phyloP scores from a whole-genome alignment of 2,797 vertebrate species.

The Coregonus ussuriensis region DNA sequence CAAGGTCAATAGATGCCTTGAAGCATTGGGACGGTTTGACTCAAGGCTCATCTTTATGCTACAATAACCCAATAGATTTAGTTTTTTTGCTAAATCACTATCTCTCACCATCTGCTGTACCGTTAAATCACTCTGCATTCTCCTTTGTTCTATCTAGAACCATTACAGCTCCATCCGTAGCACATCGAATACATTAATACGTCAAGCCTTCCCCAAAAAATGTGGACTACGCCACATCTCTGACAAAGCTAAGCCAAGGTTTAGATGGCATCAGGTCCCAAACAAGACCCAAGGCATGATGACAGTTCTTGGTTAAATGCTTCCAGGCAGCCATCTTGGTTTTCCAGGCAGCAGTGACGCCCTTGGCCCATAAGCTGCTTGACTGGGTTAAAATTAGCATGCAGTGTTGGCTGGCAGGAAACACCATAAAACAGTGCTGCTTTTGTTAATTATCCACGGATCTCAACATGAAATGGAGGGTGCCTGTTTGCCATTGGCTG shows the following conservation, averaged over 20 bases:
- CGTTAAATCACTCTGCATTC: constrained; percentile 22
- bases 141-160: neutral
- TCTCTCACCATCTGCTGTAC: constrained; percentile 41
- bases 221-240: neutral
- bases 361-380: constrained; percentile 49
- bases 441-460: constrained; percentile 81
- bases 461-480: constrained; percentile 71
- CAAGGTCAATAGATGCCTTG: neutral
- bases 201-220: neutral
- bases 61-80: constrained; percentile 3
- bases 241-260: neutral
- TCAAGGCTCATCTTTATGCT: constrained; percentile 12
- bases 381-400: constrained; percentile 69
- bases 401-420: constrained; percentile 64
- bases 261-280: constrained; percentile 20
- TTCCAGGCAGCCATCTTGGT: constrained; percentile 54
- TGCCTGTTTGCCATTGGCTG: constrained; percentile 64
- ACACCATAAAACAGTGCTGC: constrained; percentile 68
- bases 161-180: neutral
- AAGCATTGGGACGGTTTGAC: constrained; percentile 6
- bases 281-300: neutral
- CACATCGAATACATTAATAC: constrained; percentile 4
- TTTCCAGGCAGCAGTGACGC: constrained; percentile 40
- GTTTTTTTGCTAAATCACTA: neutral
- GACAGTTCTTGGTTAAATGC: constrained; percentile 27